Evolutionary conservation across 2,888 invertebrate genomes (phyloP), one percentile per base, ranked within the genome.

Genomic region (Acholoe squamosa): DNA sequence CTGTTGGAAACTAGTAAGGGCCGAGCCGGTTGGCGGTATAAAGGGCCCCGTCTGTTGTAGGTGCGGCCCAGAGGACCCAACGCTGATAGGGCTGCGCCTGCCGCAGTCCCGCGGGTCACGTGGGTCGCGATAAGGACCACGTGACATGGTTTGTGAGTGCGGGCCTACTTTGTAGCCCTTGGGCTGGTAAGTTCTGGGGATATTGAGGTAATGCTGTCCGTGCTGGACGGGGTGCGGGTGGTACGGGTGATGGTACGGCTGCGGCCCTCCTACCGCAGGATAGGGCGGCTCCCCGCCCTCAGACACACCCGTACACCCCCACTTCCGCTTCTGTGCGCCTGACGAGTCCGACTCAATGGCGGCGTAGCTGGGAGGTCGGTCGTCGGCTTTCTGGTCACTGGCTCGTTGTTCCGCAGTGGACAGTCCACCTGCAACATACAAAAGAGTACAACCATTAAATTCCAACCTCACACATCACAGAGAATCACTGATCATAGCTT

Each of bases 11-110:
- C 86, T 86, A 28, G n/a, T 86, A 14, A 86, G 86, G 28, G 86
- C 22, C 25, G 86, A 19, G 19, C 86, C 56, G 28, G 16, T 52
- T 22, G 86, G 54, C 31, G 86, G 31, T 25, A 43, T 34, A 43
- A 80, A 80, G 14, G 80, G 80, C 80, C 34, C 7, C 28, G 28
- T 16, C 33, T 28, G 52, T 28, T 52, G 54, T 28, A 7, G 52
- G n/a, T 7, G 86, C 56, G 84, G 84, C 16, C 28, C 28, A 0
- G 52, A 28, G 28, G 31, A 52, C 52, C 86, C 86, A 12, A 25
- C 86, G 56, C 86, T 86, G 86, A 54, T 86, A 28, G 86, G 86
- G 86, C 86, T 86, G 86, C 86, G 86, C 14, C 86, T 22, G 86
- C 86, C 86, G 28, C 86, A 86, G 86, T 86, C 86, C 28, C 86